Base-by-base conservation (phyloP, 2,888 invertebrate genomes). In the Pediacus dermestoides region DNA sequence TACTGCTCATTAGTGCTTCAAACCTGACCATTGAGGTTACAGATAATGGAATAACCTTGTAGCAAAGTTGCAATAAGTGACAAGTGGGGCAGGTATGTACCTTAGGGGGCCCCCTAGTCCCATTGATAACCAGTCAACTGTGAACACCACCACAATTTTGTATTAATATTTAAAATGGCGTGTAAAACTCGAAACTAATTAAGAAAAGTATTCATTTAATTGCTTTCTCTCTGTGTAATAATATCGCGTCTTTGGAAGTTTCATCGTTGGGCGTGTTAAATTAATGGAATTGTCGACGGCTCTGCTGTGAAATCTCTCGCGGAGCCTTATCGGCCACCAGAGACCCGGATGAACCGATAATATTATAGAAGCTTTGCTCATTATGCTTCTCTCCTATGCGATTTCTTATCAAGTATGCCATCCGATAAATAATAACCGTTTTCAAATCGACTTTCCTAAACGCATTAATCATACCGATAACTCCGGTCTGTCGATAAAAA, bases 211-310 rank as follows among this genome's bases (percentile, higher is more conserved):
- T 66, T 61, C 64, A 55, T 65, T 63, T 66, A 66, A 66, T 66
- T 66, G 64, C 63, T 48, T 57, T 58, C 56, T 55, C 57, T 51
- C 50, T 55, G n/a, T n/a, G 58, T 57, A 58, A 58, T 63, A 62
- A 62, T 60, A 59, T 58, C 61, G 50, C 60, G 58, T 58, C 55
- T 57, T 61, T 51, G 28, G 57, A 57, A 60, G 58, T 63, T 63
- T 60, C 61, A 58, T 58, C 60, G 59, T 52, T 52, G 60, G 57
- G 51, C 60, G 61, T 60, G 62, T 64, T 60, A 65, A 67, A 67
- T 67, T 67, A 67, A 67, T 67, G 66, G 63, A 65, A 66, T 66
- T 63, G 66, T 66, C 63, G 64, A 64, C 65, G 60, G 61, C 56
- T 57, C 46, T 53, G 55, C 60, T 59, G 64, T 54, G 60, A 63